Percentiles rank a stretch among this genome's conserved stretches.
Conservation (phyloP, 2,113 vertebrate species). For the Athene noctua region DNA sequence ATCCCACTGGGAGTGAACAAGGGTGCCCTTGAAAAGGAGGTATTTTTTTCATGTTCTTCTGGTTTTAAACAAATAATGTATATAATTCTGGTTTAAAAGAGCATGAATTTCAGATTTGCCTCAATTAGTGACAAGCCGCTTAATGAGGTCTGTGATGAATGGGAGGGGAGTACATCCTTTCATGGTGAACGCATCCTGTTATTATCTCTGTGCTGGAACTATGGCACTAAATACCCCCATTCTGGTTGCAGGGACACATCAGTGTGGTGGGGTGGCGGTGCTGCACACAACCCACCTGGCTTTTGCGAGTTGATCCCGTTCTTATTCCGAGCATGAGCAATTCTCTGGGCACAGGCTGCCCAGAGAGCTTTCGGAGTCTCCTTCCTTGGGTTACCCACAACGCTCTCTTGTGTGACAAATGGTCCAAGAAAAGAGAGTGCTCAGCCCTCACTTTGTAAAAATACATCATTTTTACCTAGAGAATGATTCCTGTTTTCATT, state of each 20-base stretch:
- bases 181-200: fast-evolving
- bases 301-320: neutral
- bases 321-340: neutral
- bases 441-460: neutral
- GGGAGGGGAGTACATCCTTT: neutral
- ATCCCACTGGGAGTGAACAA: neutral
- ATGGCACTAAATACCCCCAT: fast-evolving
- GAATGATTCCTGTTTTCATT: neutral
- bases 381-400: neutral
- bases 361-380: neutral
- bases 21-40: neutral
- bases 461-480: neutral
- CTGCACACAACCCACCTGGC: fast-evolving
- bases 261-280: neutral
- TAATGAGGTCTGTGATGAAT: neutral
- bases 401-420: too few species aligned
- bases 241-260: neutral
- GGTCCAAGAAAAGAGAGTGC: neutral
- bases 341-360: neutral
- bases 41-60: neutral
- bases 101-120: neutral
- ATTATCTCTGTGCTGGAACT: neutral
- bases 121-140: neutral
- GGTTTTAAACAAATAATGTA: neutral
- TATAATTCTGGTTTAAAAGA: neutral